Base-by-base conservation (phyloP, 1,140 invertebrate species). In the Pollicipes pollicipes region DNA sequence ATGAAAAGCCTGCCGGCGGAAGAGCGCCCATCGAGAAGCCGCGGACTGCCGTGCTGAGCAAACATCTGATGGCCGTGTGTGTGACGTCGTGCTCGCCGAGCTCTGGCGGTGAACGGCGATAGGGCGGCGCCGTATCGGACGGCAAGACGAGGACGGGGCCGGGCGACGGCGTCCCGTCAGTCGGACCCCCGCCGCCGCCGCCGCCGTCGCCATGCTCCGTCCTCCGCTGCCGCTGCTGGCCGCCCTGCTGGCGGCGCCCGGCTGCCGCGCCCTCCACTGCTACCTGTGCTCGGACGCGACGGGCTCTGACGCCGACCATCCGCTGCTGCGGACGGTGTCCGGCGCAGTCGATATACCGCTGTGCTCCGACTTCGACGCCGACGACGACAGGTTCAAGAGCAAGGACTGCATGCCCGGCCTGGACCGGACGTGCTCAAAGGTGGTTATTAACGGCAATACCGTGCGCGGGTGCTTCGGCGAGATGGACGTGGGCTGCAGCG, bases 151-250 rank as follows among this genome's bases (percentile, higher is more conserved):
- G n/a, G n/a, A n/a, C n/a, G n/a, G n/a, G n/a, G n/a, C n/a, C n/a
- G n/a, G n/a, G n/a, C n/a, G n/a, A n/a, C n/a, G n/a, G n/a, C n/a
- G n/a, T n/a, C n/a, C n/a, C n/a, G n/a, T n/a, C n/a, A n/a, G n/a
- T n/a, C n/a, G n/a, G n/a, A n/a, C n/a, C n/a, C 88, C 88, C 69
- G 97, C 99, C 78, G 91, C 93, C 0, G 77, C 84, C 73, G 86
- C 86, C 0, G 97, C 99, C 17, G 45, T 21, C 45, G 45, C 45
- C 45, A 58, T 58, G 45, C 13, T 2, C 17, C 45, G 45, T 58
- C 45, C 45, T 10, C 45, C 24, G 45, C 10, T 58, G 45, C 45
- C 45, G 6, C 45, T 58, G 45, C 45, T 58, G 45, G 45, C 45
- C 45, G 45, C 45, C 45, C 45, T 58, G 45, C 45, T 58, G 45